phyloP scores from a whole-genome alignment of 2,797 vertebrate genomes.

The Rhynchonycteris naso region DNA sequence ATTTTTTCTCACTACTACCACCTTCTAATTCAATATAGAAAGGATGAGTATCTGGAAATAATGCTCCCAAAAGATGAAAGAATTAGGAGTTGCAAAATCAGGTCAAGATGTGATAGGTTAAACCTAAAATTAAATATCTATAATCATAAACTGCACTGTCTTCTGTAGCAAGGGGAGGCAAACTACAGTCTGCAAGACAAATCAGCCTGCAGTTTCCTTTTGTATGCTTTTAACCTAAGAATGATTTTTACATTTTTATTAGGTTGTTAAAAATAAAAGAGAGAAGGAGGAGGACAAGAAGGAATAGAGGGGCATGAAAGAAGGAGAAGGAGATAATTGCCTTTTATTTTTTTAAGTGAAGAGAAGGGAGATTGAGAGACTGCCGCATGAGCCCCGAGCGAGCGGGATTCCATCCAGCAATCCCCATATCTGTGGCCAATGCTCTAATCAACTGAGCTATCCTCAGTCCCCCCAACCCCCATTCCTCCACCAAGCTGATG shows the following conservation, averaged over 20 bases:
- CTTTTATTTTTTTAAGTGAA: neutral
- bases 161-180: neutral
- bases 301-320: neutral
- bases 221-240: neutral
- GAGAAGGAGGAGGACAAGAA: neutral
- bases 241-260: conserved; percentile 14
- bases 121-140: conserved; percentile 19
- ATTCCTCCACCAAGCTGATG: too few species aligned
- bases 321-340: neutral
- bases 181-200: neutral
- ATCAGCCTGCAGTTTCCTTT: neutral
- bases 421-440: too few species aligned
- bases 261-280: neutral
- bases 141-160: conserved; percentile 49
- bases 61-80: neutral
- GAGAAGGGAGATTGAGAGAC: too few species aligned
- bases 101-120: neutral
- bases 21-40: conserved; percentile 6
- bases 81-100: conserved; percentile 27
- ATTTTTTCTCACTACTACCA: neutral
- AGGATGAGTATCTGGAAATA: neutral
- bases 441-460: too few species aligned
- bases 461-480: too few species aligned
- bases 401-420: too few species aligned
- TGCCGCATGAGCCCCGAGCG: too few species aligned